Evolutionary conservation across 2,888 invertebrate genomes (phyloP), one percentile per base, ranked within the genome.

Genomic region (Scelioninae gen. 1): DNA sequence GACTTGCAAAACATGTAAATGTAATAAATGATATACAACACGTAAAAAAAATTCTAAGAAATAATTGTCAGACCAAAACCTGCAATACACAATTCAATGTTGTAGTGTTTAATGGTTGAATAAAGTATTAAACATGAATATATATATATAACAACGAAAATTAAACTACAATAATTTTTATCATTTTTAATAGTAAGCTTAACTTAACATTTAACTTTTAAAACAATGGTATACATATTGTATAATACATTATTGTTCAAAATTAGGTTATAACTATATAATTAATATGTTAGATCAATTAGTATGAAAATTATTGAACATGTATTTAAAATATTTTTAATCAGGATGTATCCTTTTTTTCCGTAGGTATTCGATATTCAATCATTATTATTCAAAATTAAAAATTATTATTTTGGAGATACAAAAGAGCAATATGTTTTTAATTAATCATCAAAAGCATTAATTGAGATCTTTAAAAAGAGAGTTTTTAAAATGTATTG

Each of bases 51-150:
- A 51, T 23, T 10, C 34, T 11, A 11, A 38, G 32, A 10, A 66
- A 66, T 13, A 38, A 51, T 23, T 65, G 13, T 40, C 34, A n/a
- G 49, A 31, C 8, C 31, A 29, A 49, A 15, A 45, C 40, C 63
- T 74, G 62, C 63, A 62, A 74, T 74, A 74, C 72, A 74, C 53
- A 74, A 74, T 74, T 74, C 72, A 74, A 55, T 72, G 60, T 53
- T 13, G 38, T 34, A n/a, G n/a, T 31, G 29, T 58, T 38, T 15
- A 43, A 32, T 53, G 9, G 13, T 51, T 29, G 51, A 45, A 34
- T 38, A 15, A 55, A 55, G 16, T 16, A 34, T 34, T 43, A n/a
- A n/a, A n/a, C n/a, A 45, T 16, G 34, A 45, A 45, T 15, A 13
- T 55, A 45, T 56, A 63, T 63, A 63, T 55, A 32, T 47, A 62